phyloP scores from a whole-genome alignment of 2,113 vertebrate genomes.

The Dicaeum eximium region DNA sequence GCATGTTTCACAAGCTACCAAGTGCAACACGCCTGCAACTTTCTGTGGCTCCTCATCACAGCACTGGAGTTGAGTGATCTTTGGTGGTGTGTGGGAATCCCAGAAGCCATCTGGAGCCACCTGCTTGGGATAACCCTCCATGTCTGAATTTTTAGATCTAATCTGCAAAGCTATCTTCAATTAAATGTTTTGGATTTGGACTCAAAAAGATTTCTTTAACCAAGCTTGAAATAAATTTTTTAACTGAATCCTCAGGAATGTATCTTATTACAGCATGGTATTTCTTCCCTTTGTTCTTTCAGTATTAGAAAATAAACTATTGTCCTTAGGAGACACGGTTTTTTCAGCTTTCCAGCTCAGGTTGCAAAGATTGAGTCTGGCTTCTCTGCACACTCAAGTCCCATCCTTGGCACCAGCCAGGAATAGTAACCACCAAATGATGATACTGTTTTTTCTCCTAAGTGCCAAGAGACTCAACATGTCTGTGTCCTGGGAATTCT shows the following conservation, averaged over 20 bases:
- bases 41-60: background rate
- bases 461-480: background rate
- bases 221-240: background rate
- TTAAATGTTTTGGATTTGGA: background rate
- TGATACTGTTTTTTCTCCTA: background rate
- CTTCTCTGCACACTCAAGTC: background rate
- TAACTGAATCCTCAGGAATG: background rate
- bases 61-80: background rate
- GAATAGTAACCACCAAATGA: background rate
- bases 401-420: background rate
- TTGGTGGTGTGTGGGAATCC: background rate
- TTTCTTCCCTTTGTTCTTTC: background rate
- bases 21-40: background rate
- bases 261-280: background rate
- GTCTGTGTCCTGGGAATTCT: background rate
- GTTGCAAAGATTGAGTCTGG: background rate
- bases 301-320: background rate
- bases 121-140: background rate
- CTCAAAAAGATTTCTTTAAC: background rate
- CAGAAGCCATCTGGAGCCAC: background rate
- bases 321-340: background rate
- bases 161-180: background rate
- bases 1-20: background rate
- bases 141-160: background rate
- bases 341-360: background rate